Conservation (phyloP, 2,113 vertebrate species). For the Redunca redunca region DNA sequence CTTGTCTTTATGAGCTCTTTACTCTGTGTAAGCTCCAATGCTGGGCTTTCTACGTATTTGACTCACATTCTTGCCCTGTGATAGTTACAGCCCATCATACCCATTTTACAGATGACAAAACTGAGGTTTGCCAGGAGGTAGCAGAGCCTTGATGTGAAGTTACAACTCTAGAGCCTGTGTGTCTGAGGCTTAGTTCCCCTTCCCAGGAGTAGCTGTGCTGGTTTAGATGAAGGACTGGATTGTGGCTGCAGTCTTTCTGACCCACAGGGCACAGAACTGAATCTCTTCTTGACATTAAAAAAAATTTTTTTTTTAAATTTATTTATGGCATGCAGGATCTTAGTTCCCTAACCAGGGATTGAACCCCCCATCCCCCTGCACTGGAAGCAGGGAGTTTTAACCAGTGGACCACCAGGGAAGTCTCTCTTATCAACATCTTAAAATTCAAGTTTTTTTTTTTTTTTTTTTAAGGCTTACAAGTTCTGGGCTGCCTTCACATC, state of each 20-base stretch:
- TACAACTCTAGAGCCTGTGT: background rate
- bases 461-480: background rate
- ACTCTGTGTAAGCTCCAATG: background rate
- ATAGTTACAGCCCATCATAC: fast-evolving
- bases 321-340: background rate
- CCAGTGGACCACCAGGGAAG: background rate
- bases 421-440: background rate
- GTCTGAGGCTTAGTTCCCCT: fast-evolving
- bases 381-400: background rate
- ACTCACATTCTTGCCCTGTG: background rate
- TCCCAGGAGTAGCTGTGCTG: background rate
- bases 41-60: background rate
- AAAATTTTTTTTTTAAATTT: background rate
- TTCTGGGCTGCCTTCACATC: background rate
- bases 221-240: background rate
- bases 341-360: background rate
- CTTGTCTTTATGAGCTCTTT: background rate
- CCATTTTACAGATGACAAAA: background rate
- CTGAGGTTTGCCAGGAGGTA: background rate
- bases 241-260: background rate
- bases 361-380: background rate
- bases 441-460: background rate
- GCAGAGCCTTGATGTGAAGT: background rate
- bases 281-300: background rate
- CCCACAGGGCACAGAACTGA: background rate